These are phyloP conservation scores for Littorina saxatilis DNA, from an alignment of 1,140 invertebrate genomes.

Conservation along the genomic window DNA sequence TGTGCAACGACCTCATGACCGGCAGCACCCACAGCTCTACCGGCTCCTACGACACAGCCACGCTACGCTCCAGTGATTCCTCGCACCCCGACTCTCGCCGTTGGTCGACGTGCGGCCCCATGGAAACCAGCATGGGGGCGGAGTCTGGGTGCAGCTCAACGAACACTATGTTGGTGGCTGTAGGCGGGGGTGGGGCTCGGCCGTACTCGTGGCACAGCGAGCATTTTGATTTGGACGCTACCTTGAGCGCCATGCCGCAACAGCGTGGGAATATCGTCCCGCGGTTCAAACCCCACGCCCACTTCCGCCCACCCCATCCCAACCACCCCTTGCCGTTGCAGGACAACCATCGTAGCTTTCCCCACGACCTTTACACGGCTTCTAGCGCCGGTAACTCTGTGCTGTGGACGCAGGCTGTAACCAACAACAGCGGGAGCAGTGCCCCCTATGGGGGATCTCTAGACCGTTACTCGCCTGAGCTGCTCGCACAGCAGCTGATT, in stretches of 20 bases:
- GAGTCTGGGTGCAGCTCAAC: constrained; percentile 33
- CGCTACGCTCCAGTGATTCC: constrained; percentile 67
- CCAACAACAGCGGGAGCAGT: constrained; percentile 37
- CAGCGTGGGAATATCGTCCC: background rate
- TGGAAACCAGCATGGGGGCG: background rate
- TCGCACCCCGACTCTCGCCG: constrained; percentile 63
- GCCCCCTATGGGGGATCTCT: constrained; percentile 36
- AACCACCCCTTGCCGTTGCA: constrained; percentile 20
- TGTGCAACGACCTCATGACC: constrained; percentile 69
- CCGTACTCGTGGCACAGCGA: constrained; percentile 73
- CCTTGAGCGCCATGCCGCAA: constrained; percentile 33
- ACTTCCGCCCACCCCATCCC: constrained; percentile 34
- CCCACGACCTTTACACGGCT: constrained; percentile 16
- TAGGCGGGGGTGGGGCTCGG: constrained; percentile 52
- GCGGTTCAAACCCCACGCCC: constrained; percentile 31
- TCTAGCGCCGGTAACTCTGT: constrained; percentile 26
- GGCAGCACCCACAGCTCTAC: constrained; percentile 51
- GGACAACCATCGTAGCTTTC: constrained; percentile 63
- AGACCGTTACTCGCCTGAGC: constrained; percentile 58
- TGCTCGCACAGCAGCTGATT: constrained; percentile 59
- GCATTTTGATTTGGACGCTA: constrained; percentile 68
- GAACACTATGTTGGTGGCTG: constrained; percentile 55
- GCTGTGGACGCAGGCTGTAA: constrained; percentile 55
- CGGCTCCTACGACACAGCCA: constrained; percentile 65
- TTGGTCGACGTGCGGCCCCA: constrained; percentile 64